Percentiles rank a stretch among this genome's conserved stretches.
phyloP scores from a whole-genome alignment of 2,113 vertebrate genomes.

The Xenopus borealis region DNA sequence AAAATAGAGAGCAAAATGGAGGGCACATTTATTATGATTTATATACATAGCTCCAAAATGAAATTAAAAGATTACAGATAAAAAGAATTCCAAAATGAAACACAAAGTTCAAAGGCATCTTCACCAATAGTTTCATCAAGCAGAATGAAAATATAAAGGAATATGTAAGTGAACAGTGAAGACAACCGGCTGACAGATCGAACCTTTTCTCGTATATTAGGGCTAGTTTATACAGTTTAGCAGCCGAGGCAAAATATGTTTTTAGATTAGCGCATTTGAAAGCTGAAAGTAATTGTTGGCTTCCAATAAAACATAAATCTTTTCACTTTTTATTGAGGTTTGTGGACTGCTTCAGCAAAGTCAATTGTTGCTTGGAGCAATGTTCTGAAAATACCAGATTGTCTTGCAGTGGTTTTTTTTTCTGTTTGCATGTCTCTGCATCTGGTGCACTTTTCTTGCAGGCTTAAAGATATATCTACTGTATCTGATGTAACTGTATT shows the following conservation, averaged over 20 bases:
- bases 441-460: slow-evolving; percentile 13
- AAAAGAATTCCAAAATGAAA: too few relatives aligned
- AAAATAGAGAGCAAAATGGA: too few relatives aligned
- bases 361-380: slow-evolving; percentile 42
- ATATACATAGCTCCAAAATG: too few relatives aligned
- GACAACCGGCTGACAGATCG: not conserved
- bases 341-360: slow-evolving; percentile 39
- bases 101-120: too few relatives aligned
- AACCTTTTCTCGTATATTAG: slow-evolving; percentile 41
- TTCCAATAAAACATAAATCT: slow-evolving; percentile 46
- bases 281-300: slow-evolving; percentile 44
- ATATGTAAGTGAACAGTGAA: not conserved
- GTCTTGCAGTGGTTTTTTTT: slow-evolving; percentile 27
- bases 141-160: too few relatives aligned
- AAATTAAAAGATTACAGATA: too few relatives aligned
- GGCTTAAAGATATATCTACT: too few relatives aligned
- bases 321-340: slow-evolving; percentile 42
- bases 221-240: slow-evolving; percentile 41
- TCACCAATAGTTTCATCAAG: too few relatives aligned
- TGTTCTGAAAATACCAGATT: slow-evolving; percentile 37
- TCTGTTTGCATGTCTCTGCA: slow-evolving; percentile 24
- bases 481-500: too few relatives aligned
- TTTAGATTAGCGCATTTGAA: slow-evolving; percentile 43
- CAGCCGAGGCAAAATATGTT: slow-evolving; percentile 41
- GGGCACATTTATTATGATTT: too few relatives aligned